A percentile compares a stretch with the other conserved stretches of the same genome.
These are phyloP conservation scores for Zosterops japonicus DNA, from an alignment of 2,113 vertebrate species.

Conservation along the genomic window DNA sequence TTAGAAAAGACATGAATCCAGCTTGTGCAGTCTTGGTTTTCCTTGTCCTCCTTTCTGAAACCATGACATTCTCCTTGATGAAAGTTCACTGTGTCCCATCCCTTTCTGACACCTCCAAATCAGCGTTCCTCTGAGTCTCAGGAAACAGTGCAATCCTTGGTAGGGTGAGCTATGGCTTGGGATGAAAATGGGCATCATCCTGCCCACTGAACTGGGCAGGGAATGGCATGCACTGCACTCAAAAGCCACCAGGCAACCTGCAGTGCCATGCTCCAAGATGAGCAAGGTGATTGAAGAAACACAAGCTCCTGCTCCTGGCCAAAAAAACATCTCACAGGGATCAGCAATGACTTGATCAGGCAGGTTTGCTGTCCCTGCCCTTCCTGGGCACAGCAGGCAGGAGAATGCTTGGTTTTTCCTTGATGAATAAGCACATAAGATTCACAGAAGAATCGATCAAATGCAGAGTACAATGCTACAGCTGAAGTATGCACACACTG, in stretches of 20 bases:
- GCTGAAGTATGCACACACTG: not conserved
- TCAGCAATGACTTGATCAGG: not conserved
- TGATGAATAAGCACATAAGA: not conserved
- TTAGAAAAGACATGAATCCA: not conserved
- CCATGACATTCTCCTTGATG: not conserved
- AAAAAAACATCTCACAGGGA: not conserved
- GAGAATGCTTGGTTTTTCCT: not conserved
- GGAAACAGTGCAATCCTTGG: not conserved
- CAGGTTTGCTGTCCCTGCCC: not conserved
- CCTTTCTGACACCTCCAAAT: not conserved
- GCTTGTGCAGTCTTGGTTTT: not conserved
- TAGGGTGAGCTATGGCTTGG: not conserved
- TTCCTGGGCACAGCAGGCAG: not conserved
- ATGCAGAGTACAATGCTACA: constrained; percentile 5
- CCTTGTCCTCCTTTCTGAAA: not conserved
- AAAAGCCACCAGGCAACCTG: not conserved
- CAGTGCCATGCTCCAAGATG: not conserved
- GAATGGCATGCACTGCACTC: rapidly evolving
- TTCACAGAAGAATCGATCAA: not conserved
- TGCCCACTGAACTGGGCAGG: not conserved
- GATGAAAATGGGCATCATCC: not conserved
- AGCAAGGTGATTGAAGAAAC: rapidly evolving
- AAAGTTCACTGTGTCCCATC: not conserved
- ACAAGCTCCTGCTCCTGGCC: not conserved
- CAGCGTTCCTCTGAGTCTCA: not conserved